phyloP scores from a whole-genome alignment of 2,888 invertebrate species.

The Rhagium mordax region DNA sequence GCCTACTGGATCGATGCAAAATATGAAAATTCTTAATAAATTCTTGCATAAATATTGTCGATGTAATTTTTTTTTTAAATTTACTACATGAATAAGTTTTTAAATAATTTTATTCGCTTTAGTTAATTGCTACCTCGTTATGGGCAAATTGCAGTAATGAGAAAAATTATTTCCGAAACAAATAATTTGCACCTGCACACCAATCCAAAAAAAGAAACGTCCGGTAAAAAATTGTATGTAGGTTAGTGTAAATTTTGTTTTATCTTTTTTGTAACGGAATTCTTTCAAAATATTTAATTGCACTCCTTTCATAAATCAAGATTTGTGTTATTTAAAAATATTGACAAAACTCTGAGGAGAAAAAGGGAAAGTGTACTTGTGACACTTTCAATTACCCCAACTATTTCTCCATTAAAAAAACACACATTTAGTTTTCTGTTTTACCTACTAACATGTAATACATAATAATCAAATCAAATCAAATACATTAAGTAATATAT shows the following conservation, averaged over 20 bases:
- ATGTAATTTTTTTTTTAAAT: conserved; percentile 5
- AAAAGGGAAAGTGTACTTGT: no score
- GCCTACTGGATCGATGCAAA: neutral
- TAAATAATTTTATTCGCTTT: conserved; percentile 16
- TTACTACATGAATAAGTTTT: neutral
- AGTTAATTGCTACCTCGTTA: conserved; percentile 23
- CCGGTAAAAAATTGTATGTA: neutral
- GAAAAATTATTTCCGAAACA: conserved; percentile 24
- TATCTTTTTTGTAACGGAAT: neutral
- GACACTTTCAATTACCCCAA: no score
- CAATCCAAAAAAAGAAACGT: neutral
- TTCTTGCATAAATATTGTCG: conserved; percentile 15
- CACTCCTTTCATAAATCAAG: neutral
- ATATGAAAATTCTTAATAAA: neutral
- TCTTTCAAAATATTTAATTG: neutral
- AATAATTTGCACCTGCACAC: conserved; percentile 16
- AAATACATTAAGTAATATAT: no score
- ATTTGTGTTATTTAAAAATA: neutral
- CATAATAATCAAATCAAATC: no score
- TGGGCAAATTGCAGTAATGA: conserved; percentile 18
- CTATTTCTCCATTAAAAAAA: no score
- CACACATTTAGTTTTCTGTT: no score
- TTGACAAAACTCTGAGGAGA: no score
- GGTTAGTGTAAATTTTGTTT: conserved; percentile 2
- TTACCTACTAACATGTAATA: no score